Evolutionary conservation across 2,113 vertebrate species (phyloP).

Genomic region (Azemiops feae): DNA sequence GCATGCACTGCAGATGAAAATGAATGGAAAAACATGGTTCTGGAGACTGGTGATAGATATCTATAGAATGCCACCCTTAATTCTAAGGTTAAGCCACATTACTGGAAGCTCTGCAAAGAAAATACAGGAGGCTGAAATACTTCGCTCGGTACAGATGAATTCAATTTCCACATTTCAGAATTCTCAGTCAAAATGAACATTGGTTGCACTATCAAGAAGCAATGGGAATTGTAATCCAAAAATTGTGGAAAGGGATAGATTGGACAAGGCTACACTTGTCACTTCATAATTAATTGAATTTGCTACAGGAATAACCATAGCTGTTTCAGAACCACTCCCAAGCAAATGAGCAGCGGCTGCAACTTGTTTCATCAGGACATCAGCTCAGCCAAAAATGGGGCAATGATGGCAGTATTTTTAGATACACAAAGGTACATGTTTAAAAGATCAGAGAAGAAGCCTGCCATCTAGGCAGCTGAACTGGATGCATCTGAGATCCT

Average conservation of each 20-base stretch:
- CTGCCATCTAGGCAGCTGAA: neutral
- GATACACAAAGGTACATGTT: no score
- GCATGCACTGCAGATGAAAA: neutral
- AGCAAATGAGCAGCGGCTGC: neutral
- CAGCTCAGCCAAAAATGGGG: neutral
- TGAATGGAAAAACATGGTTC: neutral
- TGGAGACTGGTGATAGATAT: neutral
- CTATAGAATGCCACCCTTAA: neutral
- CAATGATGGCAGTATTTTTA: neutral
- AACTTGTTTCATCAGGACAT: neutral
- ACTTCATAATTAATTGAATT: neutral
- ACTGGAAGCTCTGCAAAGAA: neutral
- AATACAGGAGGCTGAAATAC: neutral
- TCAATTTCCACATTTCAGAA: neutral
- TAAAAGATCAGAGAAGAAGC: neutral
- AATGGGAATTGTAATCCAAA: no score
- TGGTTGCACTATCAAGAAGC: neutral
- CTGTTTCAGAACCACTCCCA: neutral
- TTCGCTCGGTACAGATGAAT: neutral
- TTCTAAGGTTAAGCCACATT: neutral
- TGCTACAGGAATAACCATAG: neutral
- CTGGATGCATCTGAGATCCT: neutral
- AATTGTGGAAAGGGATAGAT: neutral
- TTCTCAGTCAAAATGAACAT: neutral
- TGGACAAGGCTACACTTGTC: neutral